These are phyloP conservation scores for Hymenochirus boettgeri DNA, from an alignment of 2,113 vertebrate genomes.

Conservation along the genomic window DNA sequence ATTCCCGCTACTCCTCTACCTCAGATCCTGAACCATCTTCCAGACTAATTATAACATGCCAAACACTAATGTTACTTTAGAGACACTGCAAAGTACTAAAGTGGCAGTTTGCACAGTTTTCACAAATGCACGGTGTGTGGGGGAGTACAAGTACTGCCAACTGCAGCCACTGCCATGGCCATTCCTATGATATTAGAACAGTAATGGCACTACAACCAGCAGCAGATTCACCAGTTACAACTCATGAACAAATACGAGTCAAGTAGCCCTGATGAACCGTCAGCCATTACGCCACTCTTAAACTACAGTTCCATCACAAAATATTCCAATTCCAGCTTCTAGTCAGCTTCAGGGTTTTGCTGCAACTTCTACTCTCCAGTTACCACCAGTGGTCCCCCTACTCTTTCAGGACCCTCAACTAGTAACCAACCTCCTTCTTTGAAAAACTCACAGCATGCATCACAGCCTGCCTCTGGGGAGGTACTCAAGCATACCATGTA, in stretches of 20 bases:
- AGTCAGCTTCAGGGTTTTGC: conserved; percentile 82
- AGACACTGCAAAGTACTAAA: conserved; percentile 93
- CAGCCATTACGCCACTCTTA: conserved; percentile 71
- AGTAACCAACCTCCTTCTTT: conserved; percentile 63
- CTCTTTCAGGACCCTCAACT: conserved; percentile 60
- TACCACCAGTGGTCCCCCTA: conserved; percentile 72
- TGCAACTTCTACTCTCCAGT: conserved; percentile 73
- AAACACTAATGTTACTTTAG: conserved; percentile 95
- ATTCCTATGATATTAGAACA: conserved; percentile 96
- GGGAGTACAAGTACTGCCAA: conserved; percentile 47
- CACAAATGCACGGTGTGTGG: conserved; percentile 70
- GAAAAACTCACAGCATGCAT: conserved; percentile 68
- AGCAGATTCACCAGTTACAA: conserved; percentile 96
- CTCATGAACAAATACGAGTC: conserved; percentile 96
- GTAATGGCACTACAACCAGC: conserved; percentile 91
- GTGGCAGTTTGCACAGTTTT: conserved; percentile 97
- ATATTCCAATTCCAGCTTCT: conserved; percentile 61
- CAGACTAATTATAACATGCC: conserved; percentile 79
- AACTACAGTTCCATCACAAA: conserved; percentile 60
- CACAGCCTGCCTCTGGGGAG: conserved; percentile 69
- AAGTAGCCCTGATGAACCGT: conserved; percentile 92
- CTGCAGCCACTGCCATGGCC: conserved; percentile 77
- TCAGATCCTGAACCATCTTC: conserved; percentile 73
- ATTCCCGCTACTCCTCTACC: conserved; percentile 69
- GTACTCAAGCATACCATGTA: conserved; percentile 60